Evolutionary conservation across 2,888 invertebrate species (phyloP), one percentile per base, ranked within the genome.

Genomic region (Synanthedon formicaeformis): DNA sequence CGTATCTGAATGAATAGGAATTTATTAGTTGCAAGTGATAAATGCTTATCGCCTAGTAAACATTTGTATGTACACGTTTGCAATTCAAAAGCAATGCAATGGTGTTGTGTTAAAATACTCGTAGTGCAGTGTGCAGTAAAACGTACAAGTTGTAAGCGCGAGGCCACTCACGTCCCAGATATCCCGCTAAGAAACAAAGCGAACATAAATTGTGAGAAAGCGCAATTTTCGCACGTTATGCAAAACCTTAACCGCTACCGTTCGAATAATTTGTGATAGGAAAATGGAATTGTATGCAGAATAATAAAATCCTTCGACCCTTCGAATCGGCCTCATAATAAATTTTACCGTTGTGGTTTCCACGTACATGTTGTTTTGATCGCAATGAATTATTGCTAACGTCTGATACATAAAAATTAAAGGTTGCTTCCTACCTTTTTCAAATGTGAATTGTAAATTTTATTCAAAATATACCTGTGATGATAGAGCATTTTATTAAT

Each of bases 211-310:
- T 71, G 61, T 60, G 65, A 64, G 64, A 66, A 66, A 73, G 69
- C 71, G 66, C 74, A 78, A 78, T 80, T 82, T 79, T 78, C 73
- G 76, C 77, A 71, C 73, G 74, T 77, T 79, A 78, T 73, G 76
- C 79, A 73, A 81, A 83, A 76, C 78, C 78, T 75, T 75, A 74
- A 71, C 77, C 72, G 68, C 68, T 72, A 71, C 75, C 71, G 71
- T 75, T 75, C 67, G 75, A 76, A 81, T 82, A 83, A 85, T 83
- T 83, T 81, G 80, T 77, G 75, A 82, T 81, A 79, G 78, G 78
- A 79, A 82, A 83, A 84, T 80, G 78, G 78, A 78, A 83, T 82
- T 84, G 81, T 80, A 81, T 84, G 81, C 77, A 78, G 81, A 83
- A 83, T 83, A 82, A 84, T 81, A 81, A 81, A 83, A 83, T 75